These are phyloP conservation scores for Emmelina monodactyla DNA, from an alignment of 2,888 invertebrate genomes.

Conservation along the genomic window DNA sequence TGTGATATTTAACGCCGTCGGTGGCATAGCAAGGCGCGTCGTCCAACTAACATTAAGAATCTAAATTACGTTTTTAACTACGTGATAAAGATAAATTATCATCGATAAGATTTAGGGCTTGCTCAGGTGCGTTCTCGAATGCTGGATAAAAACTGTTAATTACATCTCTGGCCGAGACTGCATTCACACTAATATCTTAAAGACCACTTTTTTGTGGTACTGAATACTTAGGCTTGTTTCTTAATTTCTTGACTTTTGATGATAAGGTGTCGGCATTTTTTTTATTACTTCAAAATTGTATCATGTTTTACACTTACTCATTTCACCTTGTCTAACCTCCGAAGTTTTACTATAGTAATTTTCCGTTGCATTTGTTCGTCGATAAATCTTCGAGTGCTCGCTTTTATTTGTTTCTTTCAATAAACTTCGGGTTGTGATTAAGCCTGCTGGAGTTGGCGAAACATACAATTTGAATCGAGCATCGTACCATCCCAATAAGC, in stretches of 20 bases:
- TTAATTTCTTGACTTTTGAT: no score
- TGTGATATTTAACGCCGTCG: conserved; percentile 52
- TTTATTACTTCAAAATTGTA: no score
- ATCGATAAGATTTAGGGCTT: conserved; percentile 35
- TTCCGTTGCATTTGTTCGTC: no score
- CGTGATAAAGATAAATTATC: conserved; percentile 60
- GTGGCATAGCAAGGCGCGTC: conserved; percentile 54
- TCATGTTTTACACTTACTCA: no score
- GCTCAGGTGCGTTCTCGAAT: neutral
- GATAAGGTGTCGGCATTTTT: no score
- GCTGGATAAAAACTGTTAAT: conserved; percentile 14
- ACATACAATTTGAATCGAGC: conserved; percentile 38
- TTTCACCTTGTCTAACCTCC: no score
- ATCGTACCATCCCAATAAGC: conserved; percentile 49
- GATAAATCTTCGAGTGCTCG: neutral
- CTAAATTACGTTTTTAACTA: conserved; percentile 49
- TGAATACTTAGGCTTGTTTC: no score
- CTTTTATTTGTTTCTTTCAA: neutral
- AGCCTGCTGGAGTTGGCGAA: conserved; percentile 11
- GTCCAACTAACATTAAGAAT: conserved; percentile 39
- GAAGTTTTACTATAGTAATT: no score
- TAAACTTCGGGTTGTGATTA: neutral
- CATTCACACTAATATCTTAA: no score
- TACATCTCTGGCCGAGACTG: no score
- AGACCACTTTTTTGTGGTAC: no score